Evolutionary conservation across 2,797 vertebrate genomes (phyloP), one percentile per base, ranked within the genome.

Genomic region (Columba guinea): DNA sequence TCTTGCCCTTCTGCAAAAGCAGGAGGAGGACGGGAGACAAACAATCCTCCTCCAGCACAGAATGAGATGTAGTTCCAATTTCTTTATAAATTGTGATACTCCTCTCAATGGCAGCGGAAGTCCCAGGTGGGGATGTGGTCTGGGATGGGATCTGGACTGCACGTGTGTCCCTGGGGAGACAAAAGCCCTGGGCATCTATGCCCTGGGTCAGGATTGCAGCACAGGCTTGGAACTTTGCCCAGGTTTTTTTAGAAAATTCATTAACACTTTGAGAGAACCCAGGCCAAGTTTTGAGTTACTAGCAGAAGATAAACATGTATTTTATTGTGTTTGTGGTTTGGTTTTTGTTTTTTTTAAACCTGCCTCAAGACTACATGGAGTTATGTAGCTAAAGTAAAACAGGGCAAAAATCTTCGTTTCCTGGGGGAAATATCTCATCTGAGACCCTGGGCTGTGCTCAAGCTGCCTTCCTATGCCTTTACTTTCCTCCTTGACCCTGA

Each of bases 61-160:
- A 44, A 6, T 7, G 17, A 67, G 62, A 55, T 1, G 0, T 49
- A 58, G 46, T 80, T 76, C 30, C 17, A 4, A 35, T 24, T 44
- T 30, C 8, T 56, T 11, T 17, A 4, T 44, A 24, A 67, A 51
- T 46, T 27, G 63, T 52, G 51, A 4, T 60, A 8, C 15, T 58
- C 17, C 41, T 55, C 0, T 2, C 4, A 10, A 12, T 1, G 2
- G 41, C 17, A 89, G 56, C 27, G 0, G 4, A 48, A 51, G 17
- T 35, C 4, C 4, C 12, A 53, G 35, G 22, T 26, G 24, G 74
- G 35, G n/a, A 4, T 86, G 15, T 10, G 55, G 2, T 44, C 49
- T 2, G 5, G 67, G 74, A 2, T 2, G 3, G 10, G 27, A 1
- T 48, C 44, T 63, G 87, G 39, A 35, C 63, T 76, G 63, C 26